Base-by-base conservation (phyloP, 2,113 vertebrate species). In the Trinectes maculatus region DNA sequence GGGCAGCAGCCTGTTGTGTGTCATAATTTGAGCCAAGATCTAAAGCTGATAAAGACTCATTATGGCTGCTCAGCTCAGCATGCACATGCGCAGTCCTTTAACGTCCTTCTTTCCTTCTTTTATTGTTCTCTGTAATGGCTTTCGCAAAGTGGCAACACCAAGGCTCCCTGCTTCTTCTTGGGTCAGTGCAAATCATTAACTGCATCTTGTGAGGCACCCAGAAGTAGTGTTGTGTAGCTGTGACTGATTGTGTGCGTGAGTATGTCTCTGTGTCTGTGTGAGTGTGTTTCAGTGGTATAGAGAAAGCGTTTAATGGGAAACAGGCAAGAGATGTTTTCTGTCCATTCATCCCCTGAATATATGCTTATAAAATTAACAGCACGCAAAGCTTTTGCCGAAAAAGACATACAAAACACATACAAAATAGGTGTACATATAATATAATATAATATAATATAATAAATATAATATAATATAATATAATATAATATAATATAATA, bases 171-270 rank as follows among this genome's bases (percentile, higher is more conserved):
- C 49, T 61, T 62, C 47, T 59, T 36, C 62, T 49, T 67, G 66
- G 34, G 66, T 63, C 62, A 72, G 24, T 44, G 56, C 47, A 54
- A 55, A 66, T 77, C 71, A 72, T 72, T 71, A 86, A 64, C 34
- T 58, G 56, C 21, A 42, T 54, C 42, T 63, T 56, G 47, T 63
- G 46, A 48, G 19, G 39, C 16, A 51, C 51, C 31, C 1, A 0
- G 15, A 21, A 36, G 43, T 64, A 42, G 36, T 6, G 1, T 13
- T 49, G 19, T 54, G 36, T 60, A 1, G 11, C 3, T 31, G 46
- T 28, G 24, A 18, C 1, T 44, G 44, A 29, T 29, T 26, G n/a
- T 64, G 13, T 37, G 55, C 48, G 33, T 58, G 13, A 25, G 42
- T 60, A 22, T 28, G 24, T 63, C 46, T 62, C 49, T 57, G 36